A percentile compares a stretch with the other conserved stretches of the same genome.
Conservation (phyloP, 2,113 vertebrate species). For the Antechinus flavipes region DNA sequence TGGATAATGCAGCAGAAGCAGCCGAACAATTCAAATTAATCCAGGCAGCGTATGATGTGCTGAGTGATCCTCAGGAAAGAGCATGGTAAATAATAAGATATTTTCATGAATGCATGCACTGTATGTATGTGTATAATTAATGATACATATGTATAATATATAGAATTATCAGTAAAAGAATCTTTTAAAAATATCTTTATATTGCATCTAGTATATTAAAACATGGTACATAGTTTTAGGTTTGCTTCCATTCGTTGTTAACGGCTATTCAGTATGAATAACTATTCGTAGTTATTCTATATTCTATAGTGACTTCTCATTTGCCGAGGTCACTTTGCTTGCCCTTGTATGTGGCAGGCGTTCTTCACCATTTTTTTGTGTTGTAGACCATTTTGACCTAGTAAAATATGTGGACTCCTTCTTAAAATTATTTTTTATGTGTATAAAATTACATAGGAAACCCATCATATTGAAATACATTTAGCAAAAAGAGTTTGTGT, state of each 20-base stretch:
- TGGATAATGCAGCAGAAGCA: slow-evolving; percentile 93
- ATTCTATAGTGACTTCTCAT: background rate
- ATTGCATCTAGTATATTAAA: background rate
- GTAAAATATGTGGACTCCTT: too few relatives aligned
- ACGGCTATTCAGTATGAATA: background rate
- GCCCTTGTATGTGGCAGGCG: too few relatives aligned
- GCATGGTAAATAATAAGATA: slow-evolving; percentile 88
- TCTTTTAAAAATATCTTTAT: background rate
- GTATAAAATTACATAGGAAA: too few relatives aligned
- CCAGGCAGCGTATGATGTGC: slow-evolving; percentile 96
- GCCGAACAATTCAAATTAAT: slow-evolving; percentile 97
- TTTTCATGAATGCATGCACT: background rate
- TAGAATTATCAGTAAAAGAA: background rate
- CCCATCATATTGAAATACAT: too few relatives aligned
- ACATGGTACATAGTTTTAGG: background rate
- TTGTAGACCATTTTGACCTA: too few relatives aligned
- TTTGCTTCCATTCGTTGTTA: background rate
- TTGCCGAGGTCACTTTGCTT: background rate
- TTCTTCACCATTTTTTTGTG: too few relatives aligned
- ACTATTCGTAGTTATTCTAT: background rate
- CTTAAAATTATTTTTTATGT: too few relatives aligned
- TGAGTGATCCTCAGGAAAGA: slow-evolving; percentile 96
- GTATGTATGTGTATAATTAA: background rate
- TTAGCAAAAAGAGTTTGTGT: too few relatives aligned
- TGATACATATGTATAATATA: background rate